These are phyloP conservation scores for Drosophila santomea DNA, from an alignment of 1,140 invertebrate species.

Conservation along the genomic window DNA sequence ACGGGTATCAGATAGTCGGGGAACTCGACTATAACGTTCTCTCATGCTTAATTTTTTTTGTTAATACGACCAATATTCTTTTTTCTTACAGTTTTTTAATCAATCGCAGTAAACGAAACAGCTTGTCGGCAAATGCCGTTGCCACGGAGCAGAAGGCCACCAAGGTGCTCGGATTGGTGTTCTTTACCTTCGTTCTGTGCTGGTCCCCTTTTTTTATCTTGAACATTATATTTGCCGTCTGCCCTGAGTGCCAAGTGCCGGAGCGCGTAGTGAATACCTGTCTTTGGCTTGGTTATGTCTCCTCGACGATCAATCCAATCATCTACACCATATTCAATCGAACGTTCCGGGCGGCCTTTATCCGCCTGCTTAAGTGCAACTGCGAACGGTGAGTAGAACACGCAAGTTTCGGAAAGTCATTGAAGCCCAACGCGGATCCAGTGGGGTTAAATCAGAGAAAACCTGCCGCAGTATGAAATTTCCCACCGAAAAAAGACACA, in stretches of 20 bases:
- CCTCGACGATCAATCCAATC: conserved; percentile 93
- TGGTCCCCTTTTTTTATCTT: conserved; percentile 96
- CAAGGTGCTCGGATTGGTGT: conserved; percentile 93
- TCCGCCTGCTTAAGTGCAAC: conserved; percentile 90
- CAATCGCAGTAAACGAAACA: conserved; percentile 88
- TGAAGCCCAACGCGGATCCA: background rate
- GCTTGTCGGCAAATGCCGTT: conserved; percentile 90
- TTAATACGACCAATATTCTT: background rate
- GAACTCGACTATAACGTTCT: too few relatives aligned
- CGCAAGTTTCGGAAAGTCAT: background rate
- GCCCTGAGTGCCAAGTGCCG: conserved; percentile 89
- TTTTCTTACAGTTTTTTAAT: conserved; percentile 87
- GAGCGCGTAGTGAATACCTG: conserved; percentile 89
- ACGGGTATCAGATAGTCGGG: too few relatives aligned
- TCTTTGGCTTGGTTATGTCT: conserved; percentile 95
- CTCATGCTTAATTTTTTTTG: too few relatives aligned
- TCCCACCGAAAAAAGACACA: too few relatives aligned
- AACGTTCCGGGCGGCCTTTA: conserved; percentile 93
- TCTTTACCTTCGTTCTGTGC: conserved; percentile 95
- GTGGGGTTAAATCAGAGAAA: too few relatives aligned
- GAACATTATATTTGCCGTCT: conserved; percentile 92
- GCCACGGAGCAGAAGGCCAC: conserved; percentile 92
- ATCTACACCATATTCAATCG: conserved; percentile 96
- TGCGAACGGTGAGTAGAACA: conserved; percentile 88
- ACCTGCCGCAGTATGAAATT: too few relatives aligned